Conservation (phyloP, 2,888 invertebrate genomes). For the Alloscopus bannaensis region DNA sequence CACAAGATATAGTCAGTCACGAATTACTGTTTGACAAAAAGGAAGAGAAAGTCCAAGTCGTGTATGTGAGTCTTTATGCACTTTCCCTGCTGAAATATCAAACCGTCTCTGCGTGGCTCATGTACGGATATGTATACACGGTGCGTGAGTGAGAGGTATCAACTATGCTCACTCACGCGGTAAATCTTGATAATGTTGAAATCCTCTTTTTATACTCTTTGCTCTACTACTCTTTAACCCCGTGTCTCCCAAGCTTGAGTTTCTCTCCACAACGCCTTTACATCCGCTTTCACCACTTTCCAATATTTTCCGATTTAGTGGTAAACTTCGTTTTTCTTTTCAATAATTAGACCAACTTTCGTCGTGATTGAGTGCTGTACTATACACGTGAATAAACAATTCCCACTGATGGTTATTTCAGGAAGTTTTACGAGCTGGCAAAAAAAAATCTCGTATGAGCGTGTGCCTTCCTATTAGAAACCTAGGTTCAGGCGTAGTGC, state of each 20-base stretch:
- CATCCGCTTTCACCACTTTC: not conserved
- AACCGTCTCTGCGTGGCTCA: too few species aligned
- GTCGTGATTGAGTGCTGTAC: too few species aligned
- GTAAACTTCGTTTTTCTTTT: slow-evolving; percentile 37
- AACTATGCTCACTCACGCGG: slow-evolving; percentile 25
- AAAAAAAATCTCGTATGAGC: too few species aligned
- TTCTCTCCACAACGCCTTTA: not conserved
- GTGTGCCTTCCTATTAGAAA: too few species aligned
- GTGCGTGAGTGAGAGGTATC: too few species aligned
- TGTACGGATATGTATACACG: too few species aligned
- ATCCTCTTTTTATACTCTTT: slow-evolving; percentile 33
- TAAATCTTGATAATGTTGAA: slow-evolving; percentile 48
- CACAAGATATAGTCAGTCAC: too few species aligned
- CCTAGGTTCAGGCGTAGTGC: too few species aligned
- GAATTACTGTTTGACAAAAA: too few species aligned
- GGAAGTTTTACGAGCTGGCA: slow-evolving; percentile 44
- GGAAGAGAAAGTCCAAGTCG: too few species aligned
- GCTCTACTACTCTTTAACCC: slow-evolving; percentile 37
- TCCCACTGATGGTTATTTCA: slow-evolving; percentile 31
- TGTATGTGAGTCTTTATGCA: not conserved
- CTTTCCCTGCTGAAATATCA: too few species aligned
- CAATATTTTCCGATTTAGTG: slow-evolving; percentile 46
- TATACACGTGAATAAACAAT: slow-evolving; percentile 21
- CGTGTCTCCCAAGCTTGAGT: slow-evolving; percentile 10
- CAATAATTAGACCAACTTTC: slow-evolving; percentile 53